A percentile compares a stretch with the other conserved stretches of the same genome.
phyloP scores from a whole-genome alignment of 2,797 vertebrate species.

The Poeciliopsis infans region DNA sequence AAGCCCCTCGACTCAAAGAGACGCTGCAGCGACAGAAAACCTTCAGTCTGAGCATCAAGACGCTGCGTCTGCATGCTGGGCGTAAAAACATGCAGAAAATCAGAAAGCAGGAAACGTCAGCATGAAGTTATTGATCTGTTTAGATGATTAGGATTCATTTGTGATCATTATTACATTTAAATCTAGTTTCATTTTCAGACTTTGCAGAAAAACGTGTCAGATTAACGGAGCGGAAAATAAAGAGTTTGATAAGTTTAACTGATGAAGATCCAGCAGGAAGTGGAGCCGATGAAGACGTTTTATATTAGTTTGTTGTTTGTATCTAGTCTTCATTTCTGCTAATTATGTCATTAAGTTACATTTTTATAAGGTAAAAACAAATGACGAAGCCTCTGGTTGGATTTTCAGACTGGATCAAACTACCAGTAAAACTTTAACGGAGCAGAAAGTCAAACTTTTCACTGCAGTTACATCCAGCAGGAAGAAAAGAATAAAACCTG shows the following conservation, averaged over 20 bases:
- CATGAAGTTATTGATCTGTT: neutral
- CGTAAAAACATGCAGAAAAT: neutral
- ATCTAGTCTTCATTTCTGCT: too few species aligned
- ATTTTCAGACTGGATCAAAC: too few species aligned
- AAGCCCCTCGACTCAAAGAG: neutral
- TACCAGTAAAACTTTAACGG: neutral
- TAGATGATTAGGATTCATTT: neutral
- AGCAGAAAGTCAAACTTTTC: neutral
- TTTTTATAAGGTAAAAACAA: too few species aligned
- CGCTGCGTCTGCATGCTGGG: neutral
- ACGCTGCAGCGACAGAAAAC: neutral
- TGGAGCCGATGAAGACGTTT: too few species aligned
- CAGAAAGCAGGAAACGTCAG: neutral
- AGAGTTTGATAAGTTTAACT: too few species aligned
- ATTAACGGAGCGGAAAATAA: neutral
- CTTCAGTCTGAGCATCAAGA: neutral
- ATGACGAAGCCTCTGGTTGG: too few species aligned
- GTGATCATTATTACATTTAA: neutral
- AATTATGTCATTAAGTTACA: too few species aligned
- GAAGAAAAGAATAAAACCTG: neutral
- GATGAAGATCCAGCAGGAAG: too few species aligned
- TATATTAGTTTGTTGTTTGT: too few species aligned
- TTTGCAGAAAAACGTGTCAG: neutral
- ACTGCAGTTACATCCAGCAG: too few species aligned
- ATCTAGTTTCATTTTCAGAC: neutral